phyloP scores from a whole-genome alignment of 2,797 vertebrate species.

The Epinephelus awoara region DNA sequence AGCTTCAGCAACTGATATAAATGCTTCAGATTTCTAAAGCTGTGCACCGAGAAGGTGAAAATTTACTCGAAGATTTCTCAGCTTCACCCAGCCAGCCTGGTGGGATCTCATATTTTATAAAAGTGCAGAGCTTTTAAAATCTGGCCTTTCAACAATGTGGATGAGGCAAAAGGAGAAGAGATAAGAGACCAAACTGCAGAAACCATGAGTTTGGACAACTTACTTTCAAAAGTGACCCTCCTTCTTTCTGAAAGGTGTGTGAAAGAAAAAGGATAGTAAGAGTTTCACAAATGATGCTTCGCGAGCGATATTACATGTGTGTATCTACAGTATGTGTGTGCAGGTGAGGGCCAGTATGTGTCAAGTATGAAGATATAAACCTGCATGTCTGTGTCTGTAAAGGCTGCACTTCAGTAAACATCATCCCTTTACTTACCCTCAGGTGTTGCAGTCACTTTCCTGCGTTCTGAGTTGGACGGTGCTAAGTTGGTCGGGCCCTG shows the following conservation, averaged over 20 bases:
- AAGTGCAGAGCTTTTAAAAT: slow-evolving; percentile 85
- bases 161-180: slow-evolving; percentile 69
- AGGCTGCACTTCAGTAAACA: background rate
- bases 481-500: slow-evolving; percentile 90
- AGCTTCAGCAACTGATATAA: slow-evolving; percentile 74
- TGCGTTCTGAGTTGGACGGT: slow-evolving; percentile 91
- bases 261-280: slow-evolving; percentile 81
- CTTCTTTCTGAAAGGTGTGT: slow-evolving; percentile 88
- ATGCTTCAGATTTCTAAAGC: slow-evolving; percentile 86
- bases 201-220: slow-evolving; percentile 78
- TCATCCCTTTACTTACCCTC: slow-evolving; percentile 87
- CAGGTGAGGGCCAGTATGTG: slow-evolving; percentile 18
- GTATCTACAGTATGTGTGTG: slow-evolving; percentile 19
- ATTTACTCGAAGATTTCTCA: slow-evolving; percentile 30
- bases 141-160: slow-evolving; percentile 74
- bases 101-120: slow-evolving; percentile 45
- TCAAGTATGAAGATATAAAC: slow-evolving; percentile 6
- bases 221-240: slow-evolving; percentile 91
- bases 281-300: slow-evolving; percentile 61
- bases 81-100: slow-evolving; percentile 44
- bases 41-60: slow-evolving; percentile 71
- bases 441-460: slow-evolving; percentile 93
- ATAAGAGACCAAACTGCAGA: slow-evolving; percentile 69
- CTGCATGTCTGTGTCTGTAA: slow-evolving; percentile 23
- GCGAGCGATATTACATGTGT: slow-evolving; percentile 27